phyloP scores from a whole-genome alignment of 2,888 invertebrate species.

The Trachelus tabidus region DNA sequence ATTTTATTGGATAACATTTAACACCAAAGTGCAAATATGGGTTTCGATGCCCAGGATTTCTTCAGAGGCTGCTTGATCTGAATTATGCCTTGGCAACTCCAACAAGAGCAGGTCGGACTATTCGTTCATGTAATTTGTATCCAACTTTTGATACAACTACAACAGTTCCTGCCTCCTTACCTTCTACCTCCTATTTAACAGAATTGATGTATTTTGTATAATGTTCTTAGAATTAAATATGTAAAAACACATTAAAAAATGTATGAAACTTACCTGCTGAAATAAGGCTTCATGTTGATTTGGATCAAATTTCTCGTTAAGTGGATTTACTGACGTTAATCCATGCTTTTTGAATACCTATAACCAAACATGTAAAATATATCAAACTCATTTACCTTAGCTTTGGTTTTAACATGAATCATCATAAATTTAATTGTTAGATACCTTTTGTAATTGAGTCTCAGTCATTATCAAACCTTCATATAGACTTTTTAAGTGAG shows the following conservation, averaged over 20 bases:
- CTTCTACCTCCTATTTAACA: slow-evolving; percentile 75
- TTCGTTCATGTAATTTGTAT: slow-evolving; percentile 93
- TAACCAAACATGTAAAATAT: background rate
- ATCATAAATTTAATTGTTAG: background rate
- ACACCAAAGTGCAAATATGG: background rate
- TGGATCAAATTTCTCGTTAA: slow-evolving; percentile 95
- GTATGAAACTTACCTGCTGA: slow-evolving; percentile 76
- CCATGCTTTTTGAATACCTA: slow-evolving; percentile 94
- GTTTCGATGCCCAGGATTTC: background rate
- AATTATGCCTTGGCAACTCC: slow-evolving; percentile 84
- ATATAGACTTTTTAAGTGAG: slow-evolving; percentile 85
- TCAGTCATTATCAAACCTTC: slow-evolving; percentile 93
- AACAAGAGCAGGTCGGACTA: slow-evolving; percentile 95
- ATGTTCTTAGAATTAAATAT: background rate
- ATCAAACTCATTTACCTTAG: background rate
- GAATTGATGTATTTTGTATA: slow-evolving; percentile 3
- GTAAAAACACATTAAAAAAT: background rate
- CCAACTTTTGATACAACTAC: slow-evolving; percentile 95
- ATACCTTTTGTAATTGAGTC: slow-evolving; percentile 78
- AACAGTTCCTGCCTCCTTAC: slow-evolving; percentile 86
- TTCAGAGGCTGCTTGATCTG: background rate
- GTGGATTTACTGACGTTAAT: slow-evolving; percentile 84
- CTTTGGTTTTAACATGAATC: background rate
- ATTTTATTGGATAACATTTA: background rate
- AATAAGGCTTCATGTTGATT: slow-evolving; percentile 97